Evolutionary conservation across 2,113 vertebrate species (phyloP), one percentile per base, ranked within the genome.

Genomic region (Myotis brandtii): DNA sequence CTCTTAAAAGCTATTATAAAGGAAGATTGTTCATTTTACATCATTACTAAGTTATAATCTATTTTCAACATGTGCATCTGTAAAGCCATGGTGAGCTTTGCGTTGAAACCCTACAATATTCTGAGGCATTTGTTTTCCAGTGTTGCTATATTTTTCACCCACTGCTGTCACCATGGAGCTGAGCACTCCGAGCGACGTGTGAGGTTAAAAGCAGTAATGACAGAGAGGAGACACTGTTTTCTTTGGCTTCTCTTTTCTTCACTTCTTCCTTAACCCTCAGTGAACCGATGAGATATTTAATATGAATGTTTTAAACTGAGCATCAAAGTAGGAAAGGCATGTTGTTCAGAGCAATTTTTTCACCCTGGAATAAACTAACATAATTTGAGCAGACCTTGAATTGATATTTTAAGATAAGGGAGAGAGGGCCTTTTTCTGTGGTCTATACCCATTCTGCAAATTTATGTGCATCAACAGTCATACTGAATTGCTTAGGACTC

Each of bases 151-250:
- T 97, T 97, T 94, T 97, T 73, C 3, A 0, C 62, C 54, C 92
- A 64, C 70, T 95, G 23, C 43, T 72, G 89, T 97, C 93, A 96
- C 97, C 91, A 86, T 97, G 96, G 95, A 97, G 95, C 97, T 84
- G 86, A 96, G 82, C n/a, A 62, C 91, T 96, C 70, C 21, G 88
- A 91, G 81, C 82, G 70, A 64, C 75, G 89, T 56, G 66, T 77
- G 92, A 86, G 86, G 75, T 96, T 97, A 93, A 95, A 96, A 97
- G 80, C 93, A 94, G 93, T 96, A 75, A 84, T 95, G 89, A 89
- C 76, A 89, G 64, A 77, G 89, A 21, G 30, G 69, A 62, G 52
- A 56, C 86, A 59, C 30, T 34, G 20, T 64, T 95, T 95, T 82
- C 67, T 86, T 46, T 6, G 43, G 4, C 5, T 89, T 81, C n/a